phyloP scores from a whole-genome alignment of 1,140 invertebrate species.

The Zeugodacus cucurbitae region DNA sequence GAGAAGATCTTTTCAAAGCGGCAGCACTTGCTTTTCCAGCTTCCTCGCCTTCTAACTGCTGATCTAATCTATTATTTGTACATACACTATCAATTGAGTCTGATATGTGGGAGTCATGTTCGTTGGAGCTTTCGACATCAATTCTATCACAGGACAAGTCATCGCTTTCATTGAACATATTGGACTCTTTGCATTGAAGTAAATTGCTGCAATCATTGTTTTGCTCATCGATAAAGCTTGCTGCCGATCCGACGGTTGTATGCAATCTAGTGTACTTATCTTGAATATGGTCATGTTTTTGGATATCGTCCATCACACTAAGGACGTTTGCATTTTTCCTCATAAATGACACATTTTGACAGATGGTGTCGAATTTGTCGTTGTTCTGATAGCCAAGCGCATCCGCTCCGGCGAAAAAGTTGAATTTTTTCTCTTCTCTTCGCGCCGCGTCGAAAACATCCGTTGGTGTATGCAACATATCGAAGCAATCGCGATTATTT shows the following conservation, averaged over 20 bases:
- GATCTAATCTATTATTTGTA: constrained; percentile 34
- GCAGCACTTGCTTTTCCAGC: neutral
- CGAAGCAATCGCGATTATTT: constrained; percentile 55
- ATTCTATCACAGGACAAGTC: constrained; percentile 63
- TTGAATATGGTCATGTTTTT: constrained; percentile 48
- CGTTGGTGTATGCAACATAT: constrained; percentile 57
- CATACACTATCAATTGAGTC: constrained; percentile 60
- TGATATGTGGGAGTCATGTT: constrained; percentile 62
- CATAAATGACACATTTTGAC: constrained; percentile 34
- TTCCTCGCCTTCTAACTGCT: neutral
- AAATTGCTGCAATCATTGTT: constrained; percentile 10
- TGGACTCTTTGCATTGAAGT: constrained; percentile 6
- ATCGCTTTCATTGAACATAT: constrained; percentile 44
- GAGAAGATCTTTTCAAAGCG: constrained; percentile 41
- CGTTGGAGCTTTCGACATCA: constrained; percentile 62
- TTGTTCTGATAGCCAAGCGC: constrained; percentile 56
- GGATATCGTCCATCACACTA: neutral
- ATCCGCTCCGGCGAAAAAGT: constrained; percentile 63
- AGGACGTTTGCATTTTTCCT: neutral
- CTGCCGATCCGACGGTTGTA: constrained; percentile 42
- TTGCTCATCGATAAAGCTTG: constrained; percentile 6
- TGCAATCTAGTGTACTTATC: constrained; percentile 45
- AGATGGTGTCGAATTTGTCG: constrained; percentile 56
- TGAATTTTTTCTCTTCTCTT: constrained; percentile 61
- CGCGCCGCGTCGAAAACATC: constrained; percentile 59